Evolutionary conservation across 2,113 vertebrate genomes (phyloP).

Genomic region (Oncorhynchus nerka): DNA sequence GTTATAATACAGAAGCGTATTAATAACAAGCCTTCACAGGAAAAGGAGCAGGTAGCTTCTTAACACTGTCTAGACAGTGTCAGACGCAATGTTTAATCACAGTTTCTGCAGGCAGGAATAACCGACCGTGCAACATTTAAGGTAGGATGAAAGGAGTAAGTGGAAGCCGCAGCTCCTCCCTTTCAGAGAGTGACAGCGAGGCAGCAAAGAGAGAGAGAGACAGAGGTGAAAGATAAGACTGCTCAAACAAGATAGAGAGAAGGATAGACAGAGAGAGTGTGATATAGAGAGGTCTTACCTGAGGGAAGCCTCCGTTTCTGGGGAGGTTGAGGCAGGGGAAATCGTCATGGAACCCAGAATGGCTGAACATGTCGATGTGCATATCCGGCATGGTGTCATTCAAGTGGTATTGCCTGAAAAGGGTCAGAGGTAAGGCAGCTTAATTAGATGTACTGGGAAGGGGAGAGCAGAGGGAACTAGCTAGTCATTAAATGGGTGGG

Average conservation of each 20-base stretch:
- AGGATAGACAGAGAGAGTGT: not conserved
- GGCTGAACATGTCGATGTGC: slow-evolving; percentile 65
- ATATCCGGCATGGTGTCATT: slow-evolving; percentile 63
- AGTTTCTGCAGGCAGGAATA: slow-evolving; percentile 22
- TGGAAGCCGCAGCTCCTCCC: slow-evolving; percentile 12
- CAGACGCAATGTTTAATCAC: slow-evolving; percentile 49
- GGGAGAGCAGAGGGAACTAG: not conserved
- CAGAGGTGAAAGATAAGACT: not conserved
- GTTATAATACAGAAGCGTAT: not conserved
- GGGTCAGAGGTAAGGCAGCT: slow-evolving; percentile 3
- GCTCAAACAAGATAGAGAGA: not conserved
- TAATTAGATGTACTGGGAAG: not conserved
- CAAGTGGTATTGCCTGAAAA: slow-evolving; percentile 71
- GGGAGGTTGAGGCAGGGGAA: slow-evolving; percentile 43
- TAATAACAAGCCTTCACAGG: slow-evolving; percentile 50
- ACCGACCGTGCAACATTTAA: slow-evolving; percentile 19
- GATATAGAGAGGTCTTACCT: slow-evolving; percentile 47
- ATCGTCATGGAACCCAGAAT: slow-evolving; percentile 55
- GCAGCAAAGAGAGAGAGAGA: not conserved
- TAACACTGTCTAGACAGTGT: slow-evolving; percentile 44
- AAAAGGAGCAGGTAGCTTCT: slow-evolving; percentile 36
- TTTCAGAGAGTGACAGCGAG: slow-evolving; percentile 3
- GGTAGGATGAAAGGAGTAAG: slow-evolving; percentile 39
- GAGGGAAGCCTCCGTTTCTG: slow-evolving; percentile 67
- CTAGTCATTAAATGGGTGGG: not conserved